These are phyloP conservation scores for Erinaceus europaeus DNA, from an alignment of 2,113 vertebrate species.

Conservation along the genomic window DNA sequence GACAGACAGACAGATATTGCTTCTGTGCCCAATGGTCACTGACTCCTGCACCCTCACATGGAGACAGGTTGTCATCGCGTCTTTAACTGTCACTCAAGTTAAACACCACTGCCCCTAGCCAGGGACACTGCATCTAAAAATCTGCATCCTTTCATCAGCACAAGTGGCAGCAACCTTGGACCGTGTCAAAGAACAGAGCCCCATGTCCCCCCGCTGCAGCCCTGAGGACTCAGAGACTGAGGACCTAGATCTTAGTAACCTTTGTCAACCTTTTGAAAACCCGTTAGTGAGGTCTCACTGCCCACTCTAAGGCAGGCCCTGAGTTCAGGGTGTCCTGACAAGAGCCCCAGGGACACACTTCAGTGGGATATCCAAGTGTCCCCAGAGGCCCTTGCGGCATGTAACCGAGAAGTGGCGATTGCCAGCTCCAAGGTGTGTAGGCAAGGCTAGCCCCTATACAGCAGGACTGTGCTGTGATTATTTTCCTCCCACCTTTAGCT, in stretches of 20 bases:
- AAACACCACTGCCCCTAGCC: not conserved
- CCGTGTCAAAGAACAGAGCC: not conserved
- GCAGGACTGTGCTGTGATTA: not conserved
- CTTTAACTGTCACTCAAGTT: not conserved
- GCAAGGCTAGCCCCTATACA: not conserved
- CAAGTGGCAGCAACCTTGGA: not conserved
- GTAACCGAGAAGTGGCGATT: not conserved
- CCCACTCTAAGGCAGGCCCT: not conserved
- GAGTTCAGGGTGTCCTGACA: not conserved
- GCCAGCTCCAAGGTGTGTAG: not conserved
- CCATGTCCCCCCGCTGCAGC: too few relatives aligned
- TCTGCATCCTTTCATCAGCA: not conserved
- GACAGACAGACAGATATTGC: too few relatives aligned
- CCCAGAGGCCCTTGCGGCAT: not conserved
- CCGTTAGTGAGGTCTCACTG: not conserved
- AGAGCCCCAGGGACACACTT: not conserved
- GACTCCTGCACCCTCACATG: not conserved
- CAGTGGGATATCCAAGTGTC: accelerated
- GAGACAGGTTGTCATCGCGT: accelerated
- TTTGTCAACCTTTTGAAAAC: not conserved
- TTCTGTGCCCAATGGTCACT: too few relatives aligned
- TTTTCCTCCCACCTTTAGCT: not conserved
- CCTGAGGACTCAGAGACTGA: not conserved
- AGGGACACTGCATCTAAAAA: not conserved
- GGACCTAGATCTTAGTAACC: not conserved